phyloP scores from a whole-genome alignment of 2,797 vertebrate genomes.

The Cercopithecus diana region DNA sequence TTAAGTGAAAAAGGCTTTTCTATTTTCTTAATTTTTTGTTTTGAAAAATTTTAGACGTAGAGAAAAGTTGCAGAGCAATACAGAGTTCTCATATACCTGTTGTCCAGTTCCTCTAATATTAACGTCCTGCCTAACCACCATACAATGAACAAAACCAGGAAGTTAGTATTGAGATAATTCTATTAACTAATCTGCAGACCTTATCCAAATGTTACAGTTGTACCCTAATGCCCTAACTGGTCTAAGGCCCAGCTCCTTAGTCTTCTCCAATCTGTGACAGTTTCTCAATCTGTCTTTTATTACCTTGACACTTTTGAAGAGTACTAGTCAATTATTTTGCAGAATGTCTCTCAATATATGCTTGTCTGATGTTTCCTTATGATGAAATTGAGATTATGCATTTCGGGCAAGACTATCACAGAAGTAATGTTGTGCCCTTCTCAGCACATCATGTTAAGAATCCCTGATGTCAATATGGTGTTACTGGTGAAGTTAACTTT shows the following conservation, averaged over 20 bases:
- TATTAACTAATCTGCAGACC: neutral
- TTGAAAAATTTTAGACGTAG: neutral
- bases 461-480: neutral
- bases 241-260: neutral
- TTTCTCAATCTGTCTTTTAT: neutral
- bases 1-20: neutral
- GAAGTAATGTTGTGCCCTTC: neutral
- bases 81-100: neutral
- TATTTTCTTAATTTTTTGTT: constrained; percentile 4
- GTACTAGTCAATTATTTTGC: neutral
- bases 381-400: neutral
- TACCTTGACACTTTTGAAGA: neutral
- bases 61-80: neutral
- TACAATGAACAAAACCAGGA: neutral
- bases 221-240: neutral
- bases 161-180: neutral
- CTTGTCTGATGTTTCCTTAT: neutral
- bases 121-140: neutral
- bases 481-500: neutral
- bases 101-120: neutral
- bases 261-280: neutral
- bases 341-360: neutral
- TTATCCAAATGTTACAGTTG: neutral
- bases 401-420: neutral
- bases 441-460: neutral